Evolutionary conservation across 53 echinoderm and acorn worm species (phyloP).

Genomic region (Crossaster papposus): DNA sequence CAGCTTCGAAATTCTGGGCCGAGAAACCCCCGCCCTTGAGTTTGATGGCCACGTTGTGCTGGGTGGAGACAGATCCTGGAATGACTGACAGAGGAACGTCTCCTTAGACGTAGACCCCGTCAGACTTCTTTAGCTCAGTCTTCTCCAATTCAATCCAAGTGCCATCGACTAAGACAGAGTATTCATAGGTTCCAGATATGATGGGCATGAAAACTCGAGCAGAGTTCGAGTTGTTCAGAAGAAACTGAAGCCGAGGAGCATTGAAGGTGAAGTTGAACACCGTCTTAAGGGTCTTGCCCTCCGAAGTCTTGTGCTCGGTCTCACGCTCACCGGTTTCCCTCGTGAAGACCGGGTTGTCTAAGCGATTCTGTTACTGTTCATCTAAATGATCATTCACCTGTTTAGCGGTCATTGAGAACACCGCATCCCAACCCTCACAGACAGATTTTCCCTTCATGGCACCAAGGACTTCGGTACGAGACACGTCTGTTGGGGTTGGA

Average conservation of each 20-base stretch:
- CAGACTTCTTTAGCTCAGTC: conserved; percentile 1
- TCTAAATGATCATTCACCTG: conserved; percentile 30
- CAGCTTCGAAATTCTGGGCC: conserved; percentile 17
- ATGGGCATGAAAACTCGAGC: conserved; percentile 20
- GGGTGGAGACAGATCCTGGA: conserved; percentile 6
- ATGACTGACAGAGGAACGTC: conserved; percentile 30
- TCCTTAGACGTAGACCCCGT: conserved; percentile 26
- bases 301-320: background rate
- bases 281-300: background rate
- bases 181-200: conserved; percentile 7
- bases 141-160: background rate
- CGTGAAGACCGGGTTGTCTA: too few relatives aligned
- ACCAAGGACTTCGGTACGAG: background rate
- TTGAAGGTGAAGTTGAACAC: conserved; percentile 24
- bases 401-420: conserved; percentile 44
- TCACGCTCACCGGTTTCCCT: background rate
- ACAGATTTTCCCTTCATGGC: conserved; percentile 42
- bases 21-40: conserved; percentile 28
- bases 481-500: background rate
- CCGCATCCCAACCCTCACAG: conserved; percentile 51
- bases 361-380: conserved; percentile 20
- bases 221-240: conserved; percentile 21
- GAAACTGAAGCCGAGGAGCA: conserved; percentile 39
- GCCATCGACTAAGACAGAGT: background rate
- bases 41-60: conserved; percentile 27